Base-by-base conservation (phyloP, 1,140 invertebrate genomes). In the Cydia fagiglandana region DNA sequence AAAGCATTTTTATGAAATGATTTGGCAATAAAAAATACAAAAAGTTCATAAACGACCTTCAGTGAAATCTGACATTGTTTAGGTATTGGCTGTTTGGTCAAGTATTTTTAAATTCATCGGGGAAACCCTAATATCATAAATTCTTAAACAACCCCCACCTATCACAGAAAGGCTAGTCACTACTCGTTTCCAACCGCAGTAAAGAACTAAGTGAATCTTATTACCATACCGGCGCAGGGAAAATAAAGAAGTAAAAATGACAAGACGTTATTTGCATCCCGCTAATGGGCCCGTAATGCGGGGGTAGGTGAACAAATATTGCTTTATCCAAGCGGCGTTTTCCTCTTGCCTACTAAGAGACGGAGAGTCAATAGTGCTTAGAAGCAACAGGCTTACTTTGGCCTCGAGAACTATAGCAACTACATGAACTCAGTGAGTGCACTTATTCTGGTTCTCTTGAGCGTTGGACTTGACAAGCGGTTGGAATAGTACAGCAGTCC, bases 191-290 rank as follows among this genome's bases (percentile, higher is more conserved):
- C 73, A 76, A 76, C 38, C 77, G 73, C 73, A 64, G 73, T 73
- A 79, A 73, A 79, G 75, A 80, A 50, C 75, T 80, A 79, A 78
- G 77, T 80, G 79, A 81, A 81, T 81, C 78, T 82, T 80, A 84
- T 82, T 85, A 81, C 80, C 81, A 86, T 83, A 88, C 89, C 84
- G 82, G 80, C 73, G 73, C 78, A 81, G 84, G 79, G 79, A 89
- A 91, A 90, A 90, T 91, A 93, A 91, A 90, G 87, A 91, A 91
- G 89, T 87, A 88, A 90, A 92, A 91, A 91, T 90, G 89, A 93
- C 89, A 91, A 93, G 91, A 93, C 89, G 90, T 90, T 93, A 93
- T 93, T 91, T 91, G 91, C 90, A 91, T 91, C 88, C 83, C 89
- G 86, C 89, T 93, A 93, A 93, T 93, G 91, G 90, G 84, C 81